Base-by-base conservation (phyloP, 2,113 vertebrate species). In the Trochalopteron elliotii region DNA sequence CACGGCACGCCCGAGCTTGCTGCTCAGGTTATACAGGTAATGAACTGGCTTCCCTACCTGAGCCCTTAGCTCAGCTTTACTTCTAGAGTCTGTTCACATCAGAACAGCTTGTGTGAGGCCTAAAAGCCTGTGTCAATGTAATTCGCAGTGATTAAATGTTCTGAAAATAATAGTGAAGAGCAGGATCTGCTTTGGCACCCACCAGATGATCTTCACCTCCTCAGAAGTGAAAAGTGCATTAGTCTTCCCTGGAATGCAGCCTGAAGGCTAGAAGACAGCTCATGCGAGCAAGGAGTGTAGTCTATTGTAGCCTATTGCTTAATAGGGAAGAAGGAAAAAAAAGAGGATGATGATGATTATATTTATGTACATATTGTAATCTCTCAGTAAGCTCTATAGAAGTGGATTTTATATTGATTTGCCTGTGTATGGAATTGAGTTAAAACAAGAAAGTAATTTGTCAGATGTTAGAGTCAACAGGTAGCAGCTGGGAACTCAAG, bases 11-110 rank as follows among this genome's bases (percentile, higher is more conserved):
- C 99, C 0, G 99, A 99, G 96, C 98, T 99, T 12, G 99, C 99
- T 2, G 99, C 99, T 45, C 99, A 99, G 97, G 99, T 99, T 91
- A 99, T 99, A 95, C 99, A 99, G 99, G 99, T 99, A 97, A 77
- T 49, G 18, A 97, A 77, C 45, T 21, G 31, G 30, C 39, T 8
- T 77, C 69, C 52, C n/a, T 50, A 0, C 55, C 40, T 9, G 30
- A 70, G 72, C 23, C 65, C 35, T 81, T 24, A 42, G 72, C 59
- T 93, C 30, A 31, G 63, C 79, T 93, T 47, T 44, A 7, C 47
- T 76, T 67, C 79, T 59, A 19, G 61, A 49, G 61, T 22, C 45
- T 67, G 19, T 67, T 70, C 74, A n/a, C 2, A 10, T 56, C 17
- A 11, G 27, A 89, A 4, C 16, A 33, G 28, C 40, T 80, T 39